A percentile compares a stretch with the other conserved stretches of the same genome.
Evolutionary conservation across 2,797 vertebrate genomes (phyloP).

Genomic region (Semaprochilodus insignis): DNA sequence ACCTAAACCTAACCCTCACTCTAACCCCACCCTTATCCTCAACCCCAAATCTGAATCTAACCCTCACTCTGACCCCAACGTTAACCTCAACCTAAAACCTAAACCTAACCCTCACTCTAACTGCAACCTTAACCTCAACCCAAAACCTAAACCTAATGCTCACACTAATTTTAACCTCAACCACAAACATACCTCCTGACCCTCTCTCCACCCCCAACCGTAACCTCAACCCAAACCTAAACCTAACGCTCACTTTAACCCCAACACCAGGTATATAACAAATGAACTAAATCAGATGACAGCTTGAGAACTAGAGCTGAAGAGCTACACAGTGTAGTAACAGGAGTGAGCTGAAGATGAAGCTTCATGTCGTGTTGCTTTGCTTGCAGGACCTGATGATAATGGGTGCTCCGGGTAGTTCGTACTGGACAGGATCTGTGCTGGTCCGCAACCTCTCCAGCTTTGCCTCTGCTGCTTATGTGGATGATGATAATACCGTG

Average conservation of each 20-base stretch:
- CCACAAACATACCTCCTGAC: not conserved
- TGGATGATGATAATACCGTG: conserved; percentile 81
- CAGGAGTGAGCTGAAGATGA: not conserved
- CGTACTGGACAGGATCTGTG: conserved; percentile 93
- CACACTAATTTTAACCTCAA: not conserved
- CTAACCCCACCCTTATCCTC: too few species aligned
- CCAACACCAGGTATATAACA: not conserved
- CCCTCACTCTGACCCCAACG: too few species aligned
- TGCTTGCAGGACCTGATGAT: conserved; percentile 89
- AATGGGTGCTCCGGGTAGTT: conserved; percentile 94
- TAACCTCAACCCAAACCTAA: not conserved
- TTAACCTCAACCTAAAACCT: too few species aligned
- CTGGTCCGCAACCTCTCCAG: conserved; percentile 87
- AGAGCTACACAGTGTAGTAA: too few species aligned
- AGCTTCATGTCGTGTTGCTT: not conserved
- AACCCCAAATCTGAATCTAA: too few species aligned
- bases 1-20: not conserved
- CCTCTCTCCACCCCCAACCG: not conserved
- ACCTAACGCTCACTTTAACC: not conserved
- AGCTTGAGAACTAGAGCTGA: too few species aligned
- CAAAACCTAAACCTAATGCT: not conserved
- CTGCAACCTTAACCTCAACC: not conserved
- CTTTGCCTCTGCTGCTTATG: conserved; percentile 78
- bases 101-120: too few species aligned
- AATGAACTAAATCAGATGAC: not conserved